Conservation (phyloP, 2,797 vertebrate genomes). For the Loris lydekkerianus region DNA sequence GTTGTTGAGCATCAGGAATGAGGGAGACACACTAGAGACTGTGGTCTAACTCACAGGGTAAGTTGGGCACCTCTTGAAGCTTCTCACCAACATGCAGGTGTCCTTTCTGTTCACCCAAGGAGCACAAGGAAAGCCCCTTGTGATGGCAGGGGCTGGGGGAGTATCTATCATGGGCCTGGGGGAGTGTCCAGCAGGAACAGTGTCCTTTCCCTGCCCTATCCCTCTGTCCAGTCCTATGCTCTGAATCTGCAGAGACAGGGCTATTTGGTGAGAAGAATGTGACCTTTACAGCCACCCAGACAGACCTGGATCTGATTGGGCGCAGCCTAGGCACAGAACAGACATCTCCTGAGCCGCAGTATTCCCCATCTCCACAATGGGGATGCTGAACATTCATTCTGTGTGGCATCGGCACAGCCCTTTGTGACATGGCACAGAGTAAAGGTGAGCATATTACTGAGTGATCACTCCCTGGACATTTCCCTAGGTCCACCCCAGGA, state of each 20-base stretch:
- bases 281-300: not conserved
- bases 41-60: not conserved
- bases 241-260: not conserved
- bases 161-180: not conserved
- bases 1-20: not conserved
- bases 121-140: not conserved
- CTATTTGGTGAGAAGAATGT: not conserved
- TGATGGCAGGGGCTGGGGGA: not conserved
- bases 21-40: not conserved
- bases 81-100: not conserved
- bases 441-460: not conserved
- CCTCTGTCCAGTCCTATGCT: not conserved
- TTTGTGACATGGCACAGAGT: fast-evolving
- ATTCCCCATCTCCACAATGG: not conserved
- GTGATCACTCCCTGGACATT: not conserved
- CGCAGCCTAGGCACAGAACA: not conserved
- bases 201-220: not conserved
- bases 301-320: not conserved
- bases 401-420: fast-evolving
- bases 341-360: not conserved
- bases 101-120: not conserved
- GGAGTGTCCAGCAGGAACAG: not conserved
- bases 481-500: not conserved
- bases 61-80: not conserved
- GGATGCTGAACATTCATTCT: not conserved